Conservation (phyloP, 2,797 vertebrate species). For the Sebastolobus altivelis region DNA sequence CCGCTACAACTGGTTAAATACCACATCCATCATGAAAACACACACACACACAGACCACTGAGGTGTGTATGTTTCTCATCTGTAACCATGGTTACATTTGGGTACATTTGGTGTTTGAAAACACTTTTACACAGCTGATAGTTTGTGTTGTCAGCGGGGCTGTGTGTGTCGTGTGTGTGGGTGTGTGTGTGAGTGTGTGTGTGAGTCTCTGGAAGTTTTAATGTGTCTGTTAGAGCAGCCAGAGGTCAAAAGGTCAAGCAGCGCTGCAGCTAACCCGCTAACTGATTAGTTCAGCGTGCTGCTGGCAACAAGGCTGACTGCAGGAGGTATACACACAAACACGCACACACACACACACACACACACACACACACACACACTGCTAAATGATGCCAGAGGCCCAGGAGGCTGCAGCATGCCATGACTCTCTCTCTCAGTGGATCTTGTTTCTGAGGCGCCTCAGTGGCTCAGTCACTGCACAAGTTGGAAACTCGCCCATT, state of each 20-base stretch:
- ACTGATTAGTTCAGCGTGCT: constrained; percentile 65
- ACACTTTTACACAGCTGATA: not conserved
- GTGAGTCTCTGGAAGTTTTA: not conserved
- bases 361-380: constrained; percentile 24
- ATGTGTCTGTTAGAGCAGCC: constrained; percentile 19
- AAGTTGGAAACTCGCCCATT: constrained; percentile 29
- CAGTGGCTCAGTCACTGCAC: constrained; percentile 35
- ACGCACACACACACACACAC: constrained; percentile 18
- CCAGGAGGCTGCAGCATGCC: constrained; percentile 29
- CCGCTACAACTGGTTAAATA: constrained; percentile 24
- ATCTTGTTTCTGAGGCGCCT: constrained; percentile 55
- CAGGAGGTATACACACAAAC: constrained; percentile 34
- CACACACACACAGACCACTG: not conserved
- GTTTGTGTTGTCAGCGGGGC: not conserved
- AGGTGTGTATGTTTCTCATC: constrained; percentile 2
- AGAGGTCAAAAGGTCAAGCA: constrained; percentile 50
- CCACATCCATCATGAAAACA: constrained; percentile 28
- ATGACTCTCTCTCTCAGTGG: constrained; percentile 39
- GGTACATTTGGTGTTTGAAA: not conserved
- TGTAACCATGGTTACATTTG: constrained; percentile 34
- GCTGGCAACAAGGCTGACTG: constrained; percentile 50
- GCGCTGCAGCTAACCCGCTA: constrained; percentile 42
- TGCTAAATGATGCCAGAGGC: constrained; percentile 48
- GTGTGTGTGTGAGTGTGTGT: not conserved
- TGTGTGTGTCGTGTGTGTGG: not conserved